phyloP scores from a whole-genome alignment of 2,888 invertebrate species.

The Chalcis sispes region DNA sequence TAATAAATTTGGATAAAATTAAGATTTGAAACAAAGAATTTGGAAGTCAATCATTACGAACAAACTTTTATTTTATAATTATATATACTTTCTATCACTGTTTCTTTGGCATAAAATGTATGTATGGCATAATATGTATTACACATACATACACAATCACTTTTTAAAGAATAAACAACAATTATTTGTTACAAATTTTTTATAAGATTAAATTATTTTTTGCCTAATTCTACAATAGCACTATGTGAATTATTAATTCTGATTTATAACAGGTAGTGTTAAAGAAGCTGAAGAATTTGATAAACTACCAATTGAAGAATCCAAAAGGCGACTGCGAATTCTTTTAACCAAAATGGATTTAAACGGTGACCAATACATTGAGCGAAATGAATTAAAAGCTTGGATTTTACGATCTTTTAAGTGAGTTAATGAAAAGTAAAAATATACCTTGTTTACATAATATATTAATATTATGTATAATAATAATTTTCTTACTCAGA shows the following conservation, averaged over 20 bases:
- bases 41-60: no score
- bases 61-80: no score
- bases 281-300: constrained; percentile 96
- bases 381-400: constrained; percentile 88
- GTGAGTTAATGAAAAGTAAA: constrained; percentile 75
- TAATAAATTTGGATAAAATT: no score
- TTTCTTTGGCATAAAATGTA: no score
- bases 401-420: constrained; percentile 96
- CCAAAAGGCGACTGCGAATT: constrained; percentile 85
- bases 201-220: constrained; percentile 7
- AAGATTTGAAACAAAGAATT: no score
- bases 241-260: constrained; percentile 5
- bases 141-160: no score
- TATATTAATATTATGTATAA: constrained; percentile 6
- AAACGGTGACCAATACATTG: constrained; percentile 87
- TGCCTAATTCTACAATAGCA: no score
- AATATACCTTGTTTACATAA: background rate
- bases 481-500: constrained; percentile 32
- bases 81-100: no score
- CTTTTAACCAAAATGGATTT: constrained; percentile 92
- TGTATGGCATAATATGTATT: no score
- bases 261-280: constrained; percentile 83
- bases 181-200: background rate
- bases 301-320: constrained; percentile 89
- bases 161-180: background rate